These are phyloP conservation scores for Calephelis perditalis DNA, from an alignment of 2,888 invertebrate genomes.

Conservation along the genomic window DNA sequence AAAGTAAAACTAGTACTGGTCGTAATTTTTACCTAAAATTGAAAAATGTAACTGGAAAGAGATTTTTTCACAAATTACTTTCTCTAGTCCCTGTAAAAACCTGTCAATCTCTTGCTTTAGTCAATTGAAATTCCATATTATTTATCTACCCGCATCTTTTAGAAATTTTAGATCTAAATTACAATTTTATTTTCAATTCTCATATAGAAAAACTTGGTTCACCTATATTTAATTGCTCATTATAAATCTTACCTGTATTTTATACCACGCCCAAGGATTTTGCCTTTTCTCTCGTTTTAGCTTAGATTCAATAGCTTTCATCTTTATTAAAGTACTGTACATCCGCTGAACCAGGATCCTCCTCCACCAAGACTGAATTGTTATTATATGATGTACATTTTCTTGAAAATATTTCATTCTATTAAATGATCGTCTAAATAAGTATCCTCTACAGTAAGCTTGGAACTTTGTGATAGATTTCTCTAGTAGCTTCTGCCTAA, in stretches of 20 bases:
- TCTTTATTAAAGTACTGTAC: constrained; percentile 62
- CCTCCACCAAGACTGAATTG: constrained; percentile 82
- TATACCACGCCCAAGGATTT: constrained; percentile 71
- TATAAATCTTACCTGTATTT: constrained; percentile 56
- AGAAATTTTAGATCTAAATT: no score
- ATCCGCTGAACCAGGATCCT: constrained; percentile 61
- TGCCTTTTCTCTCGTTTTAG: constrained; percentile 53
- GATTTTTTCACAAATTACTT: no score
- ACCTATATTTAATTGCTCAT: no score
- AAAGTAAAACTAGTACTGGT: no score
- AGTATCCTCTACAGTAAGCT: constrained; percentile 78
- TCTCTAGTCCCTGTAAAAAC: no score
- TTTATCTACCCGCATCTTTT: no score
- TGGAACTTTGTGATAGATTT: constrained; percentile 75
- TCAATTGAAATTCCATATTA: no score
- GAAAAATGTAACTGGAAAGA: no score
- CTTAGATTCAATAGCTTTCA: constrained; percentile 59
- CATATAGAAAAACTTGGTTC: no score
- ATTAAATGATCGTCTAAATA: constrained; percentile 68
- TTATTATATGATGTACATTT: constrained; percentile 59
- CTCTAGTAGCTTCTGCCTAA: constrained; percentile 57
- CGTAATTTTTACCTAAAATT: no score
- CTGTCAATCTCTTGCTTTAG: no score
- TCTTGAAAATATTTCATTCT: constrained; percentile 58
- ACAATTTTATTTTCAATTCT: no score